Conservation (phyloP, 2,888 invertebrate species). For the Lasioglossum lativentre region DNA sequence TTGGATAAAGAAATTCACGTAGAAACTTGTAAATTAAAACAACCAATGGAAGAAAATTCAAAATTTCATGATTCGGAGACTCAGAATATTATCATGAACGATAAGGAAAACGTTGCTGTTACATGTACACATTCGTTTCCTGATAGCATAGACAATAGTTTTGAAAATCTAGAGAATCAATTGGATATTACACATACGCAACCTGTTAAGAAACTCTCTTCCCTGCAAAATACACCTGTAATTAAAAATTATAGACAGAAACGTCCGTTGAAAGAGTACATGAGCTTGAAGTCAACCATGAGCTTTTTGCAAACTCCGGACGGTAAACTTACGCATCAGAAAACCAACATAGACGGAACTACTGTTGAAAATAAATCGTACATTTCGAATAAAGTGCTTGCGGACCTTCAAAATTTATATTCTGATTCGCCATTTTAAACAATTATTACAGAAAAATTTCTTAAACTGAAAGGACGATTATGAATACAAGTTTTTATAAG, state of each 20-base stretch:
- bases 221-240: constrained; percentile 9
- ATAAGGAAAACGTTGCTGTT: background rate
- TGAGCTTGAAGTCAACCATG: constrained; percentile 70
- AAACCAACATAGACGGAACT: constrained; percentile 13
- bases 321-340: constrained; percentile 44
- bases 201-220: background rate
- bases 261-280: constrained; percentile 67
- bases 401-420: constrained; percentile 67
- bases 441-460: background rate
- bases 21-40: background rate
- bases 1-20: constrained; percentile 29
- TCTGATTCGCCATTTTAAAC: constrained; percentile 54
- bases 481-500: no score
- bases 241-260: constrained; percentile 14
- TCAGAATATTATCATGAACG: background rate
- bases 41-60: background rate
- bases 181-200: background rate
- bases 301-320: constrained; percentile 72
- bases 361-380: constrained; percentile 4
- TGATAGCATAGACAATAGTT: background rate
- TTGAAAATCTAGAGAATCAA: constrained; percentile 32
- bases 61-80: background rate
- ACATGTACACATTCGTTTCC: background rate
- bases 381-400: constrained; percentile 67
- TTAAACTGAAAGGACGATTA: no score